Evolutionary conservation across 2,113 vertebrate genomes (phyloP).

Genomic region (Archocentrus centrarchus): DNA sequence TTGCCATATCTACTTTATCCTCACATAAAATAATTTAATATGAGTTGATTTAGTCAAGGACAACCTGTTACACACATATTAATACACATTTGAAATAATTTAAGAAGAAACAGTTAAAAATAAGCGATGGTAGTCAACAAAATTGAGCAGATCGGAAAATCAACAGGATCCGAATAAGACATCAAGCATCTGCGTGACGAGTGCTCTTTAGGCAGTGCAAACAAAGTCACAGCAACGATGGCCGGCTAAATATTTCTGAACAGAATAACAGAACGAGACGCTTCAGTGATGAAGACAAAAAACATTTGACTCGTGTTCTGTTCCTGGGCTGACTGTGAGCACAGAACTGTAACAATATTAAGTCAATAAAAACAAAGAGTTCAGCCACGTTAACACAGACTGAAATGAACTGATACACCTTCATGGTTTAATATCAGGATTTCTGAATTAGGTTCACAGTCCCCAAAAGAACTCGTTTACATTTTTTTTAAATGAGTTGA

Average conservation of each 20-base stretch:
- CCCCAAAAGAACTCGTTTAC: not conserved
- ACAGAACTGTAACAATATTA: not conserved
- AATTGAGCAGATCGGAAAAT: not conserved
- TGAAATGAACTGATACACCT: not conserved
- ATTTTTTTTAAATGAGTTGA: too few species aligned
- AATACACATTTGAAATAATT: not conserved
- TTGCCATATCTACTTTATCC: not conserved
- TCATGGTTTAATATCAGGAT: not conserved
- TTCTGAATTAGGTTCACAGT: not conserved
- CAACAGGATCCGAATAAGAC: constrained; percentile 11
- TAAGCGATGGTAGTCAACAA: not conserved
- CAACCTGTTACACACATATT: not conserved
- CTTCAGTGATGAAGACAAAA: not conserved
- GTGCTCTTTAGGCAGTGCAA: constrained; percentile 9
- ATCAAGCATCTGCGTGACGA: not conserved
- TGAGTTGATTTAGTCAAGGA: not conserved
- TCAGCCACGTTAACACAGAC: not conserved
- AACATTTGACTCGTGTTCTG: fast-evolving
- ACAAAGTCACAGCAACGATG: not conserved
- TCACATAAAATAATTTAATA: not conserved
- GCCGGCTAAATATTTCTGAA: not conserved
- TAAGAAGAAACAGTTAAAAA: not conserved
- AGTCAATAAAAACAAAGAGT: not conserved
- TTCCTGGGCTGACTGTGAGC: not conserved
- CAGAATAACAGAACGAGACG: not conserved